Evolutionary conservation across 1,140 invertebrate genomes (phyloP).

Genomic region (Euborellia annulipes): DNA sequence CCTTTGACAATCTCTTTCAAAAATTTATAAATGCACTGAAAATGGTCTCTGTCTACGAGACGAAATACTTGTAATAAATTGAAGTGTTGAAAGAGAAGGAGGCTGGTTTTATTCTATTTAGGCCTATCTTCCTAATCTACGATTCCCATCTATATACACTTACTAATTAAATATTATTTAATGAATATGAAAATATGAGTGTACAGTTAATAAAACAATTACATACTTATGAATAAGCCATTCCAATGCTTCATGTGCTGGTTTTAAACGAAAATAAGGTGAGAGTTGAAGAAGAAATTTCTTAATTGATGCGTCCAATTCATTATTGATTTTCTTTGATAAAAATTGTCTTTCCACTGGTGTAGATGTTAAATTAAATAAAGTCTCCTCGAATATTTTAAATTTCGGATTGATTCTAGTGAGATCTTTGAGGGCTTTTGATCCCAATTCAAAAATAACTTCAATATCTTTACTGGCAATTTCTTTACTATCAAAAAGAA

Average conservation of each 20-base stretch:
- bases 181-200: too few species aligned
- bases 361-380: constrained; percentile 60
- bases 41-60: too few species aligned
- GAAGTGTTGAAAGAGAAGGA: too few species aligned
- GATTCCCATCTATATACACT: too few species aligned
- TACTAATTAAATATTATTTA: too few species aligned
- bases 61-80: too few species aligned
- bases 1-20: too few species aligned
- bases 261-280: constrained; percentile 71
- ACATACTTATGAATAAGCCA: constrained; percentile 64
- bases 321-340: constrained; percentile 52
- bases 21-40: too few species aligned
- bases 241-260: constrained; percentile 78
- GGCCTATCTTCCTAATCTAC: too few species aligned
- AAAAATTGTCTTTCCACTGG: constrained; percentile 67
- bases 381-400: constrained; percentile 46
- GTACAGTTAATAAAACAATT: not conserved
- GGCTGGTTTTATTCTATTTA: too few species aligned
- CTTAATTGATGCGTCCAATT: constrained; percentile 57
- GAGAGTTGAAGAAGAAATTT: constrained; percentile 67
- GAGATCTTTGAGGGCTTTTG: constrained; percentile 68
- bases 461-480: too few species aligned
- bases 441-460: constrained; percentile 21
- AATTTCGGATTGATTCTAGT: constrained; percentile 54
- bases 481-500: constrained; percentile 12